Percentiles rank a stretch among this genome's conserved stretches.
Conservation (phyloP, 2,797 vertebrate genomes). For the Takifugu rubripes region DNA sequence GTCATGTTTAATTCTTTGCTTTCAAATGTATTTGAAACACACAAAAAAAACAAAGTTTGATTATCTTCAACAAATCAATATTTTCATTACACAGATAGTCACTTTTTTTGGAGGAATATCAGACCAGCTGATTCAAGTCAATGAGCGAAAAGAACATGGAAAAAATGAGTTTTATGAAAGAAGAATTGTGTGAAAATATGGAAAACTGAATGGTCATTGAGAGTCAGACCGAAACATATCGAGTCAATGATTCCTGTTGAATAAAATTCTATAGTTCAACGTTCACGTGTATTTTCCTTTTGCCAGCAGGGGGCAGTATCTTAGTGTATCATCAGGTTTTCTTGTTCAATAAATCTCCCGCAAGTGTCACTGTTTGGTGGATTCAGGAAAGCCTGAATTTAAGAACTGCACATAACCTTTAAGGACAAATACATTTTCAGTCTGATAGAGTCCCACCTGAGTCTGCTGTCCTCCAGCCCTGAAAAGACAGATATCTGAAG, state of each 20-base stretch:
- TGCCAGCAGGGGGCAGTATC: slow-evolving; percentile 48
- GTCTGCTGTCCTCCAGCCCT: slow-evolving; percentile 16
- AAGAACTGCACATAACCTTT: slow-evolving; percentile 8
- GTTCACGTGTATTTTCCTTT: neutral
- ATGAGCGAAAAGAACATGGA: slow-evolving; percentile 11
- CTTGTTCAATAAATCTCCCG: neutral
- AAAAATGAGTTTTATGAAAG: slow-evolving; percentile 7
- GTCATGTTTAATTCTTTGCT: neutral
- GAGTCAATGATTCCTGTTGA: no score
- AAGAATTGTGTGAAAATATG: neutral
- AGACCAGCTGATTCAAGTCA: slow-evolving; percentile 70
- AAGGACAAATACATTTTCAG: slow-evolving; percentile 1
- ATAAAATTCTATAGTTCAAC: neutral
- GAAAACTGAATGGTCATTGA: slow-evolving; percentile 8
- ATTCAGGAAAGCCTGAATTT: slow-evolving; percentile 11
- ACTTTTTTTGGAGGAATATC: slow-evolving; percentile 48
- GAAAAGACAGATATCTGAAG: slow-evolving; percentile 12
- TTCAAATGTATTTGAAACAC: slow-evolving; percentile 9
- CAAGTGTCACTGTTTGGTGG: neutral
- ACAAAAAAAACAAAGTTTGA: slow-evolving; percentile 5
- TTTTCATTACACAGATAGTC: slow-evolving; percentile 52
- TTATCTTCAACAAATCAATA: slow-evolving; percentile 19
- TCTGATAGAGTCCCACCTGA: slow-evolving; percentile 3
- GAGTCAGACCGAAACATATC: neutral
- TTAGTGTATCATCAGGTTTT: slow-evolving; percentile 7